Evolutionary conservation across 2,113 vertebrate genomes (phyloP), one percentile per base, ranked within the genome.

Genomic region (Ailuropoda melanoleuca): DNA sequence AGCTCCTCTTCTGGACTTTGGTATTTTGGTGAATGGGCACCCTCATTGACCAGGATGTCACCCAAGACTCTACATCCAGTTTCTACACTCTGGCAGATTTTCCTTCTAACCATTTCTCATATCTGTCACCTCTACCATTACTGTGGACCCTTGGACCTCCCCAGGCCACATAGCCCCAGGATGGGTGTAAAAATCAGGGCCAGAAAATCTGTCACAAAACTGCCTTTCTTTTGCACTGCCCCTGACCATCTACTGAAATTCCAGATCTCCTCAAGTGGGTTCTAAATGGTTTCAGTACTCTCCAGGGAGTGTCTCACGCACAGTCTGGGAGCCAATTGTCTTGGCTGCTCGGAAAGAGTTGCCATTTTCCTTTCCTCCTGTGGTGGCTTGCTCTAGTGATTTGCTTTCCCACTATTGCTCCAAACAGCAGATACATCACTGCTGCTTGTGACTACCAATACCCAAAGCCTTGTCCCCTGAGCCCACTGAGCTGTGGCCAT

Each of bases 101-200:
- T 50, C 46, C 24, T 96, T 96, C 89, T 86, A 81, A 86, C 9
- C 31, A 31, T 89, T 96, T 94, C 17, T 88, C 85, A 11, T 55
- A 92, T 88, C 39, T 84, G 10, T 93, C 21, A n/a, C 29, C 29
- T 86, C 13, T 15, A 68, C 26, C 39, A 82, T 75, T 96, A 70
- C 37, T 82, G 24, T 62, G 14, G 46, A 96, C 1, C 13, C 21
- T 60, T 50, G 39, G 24, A 53, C 23, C 68, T 60, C 8, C 31
- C 37, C 24, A 39, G 19, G n/a, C 39, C 56, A 85, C 56, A 58
- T 31, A 74, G 37, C 7, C 29, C 23, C 24, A 94, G 64, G 8
- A 74, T 29, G 23, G 84, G 39, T 19, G 23, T 91, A 81, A 72
- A 93, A 91, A 19, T 93, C 34, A 88, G 62, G 8, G 24, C 60